phyloP scores from a whole-genome alignment of 2,888 invertebrate genomes.

The Phorcus lineatus region DNA sequence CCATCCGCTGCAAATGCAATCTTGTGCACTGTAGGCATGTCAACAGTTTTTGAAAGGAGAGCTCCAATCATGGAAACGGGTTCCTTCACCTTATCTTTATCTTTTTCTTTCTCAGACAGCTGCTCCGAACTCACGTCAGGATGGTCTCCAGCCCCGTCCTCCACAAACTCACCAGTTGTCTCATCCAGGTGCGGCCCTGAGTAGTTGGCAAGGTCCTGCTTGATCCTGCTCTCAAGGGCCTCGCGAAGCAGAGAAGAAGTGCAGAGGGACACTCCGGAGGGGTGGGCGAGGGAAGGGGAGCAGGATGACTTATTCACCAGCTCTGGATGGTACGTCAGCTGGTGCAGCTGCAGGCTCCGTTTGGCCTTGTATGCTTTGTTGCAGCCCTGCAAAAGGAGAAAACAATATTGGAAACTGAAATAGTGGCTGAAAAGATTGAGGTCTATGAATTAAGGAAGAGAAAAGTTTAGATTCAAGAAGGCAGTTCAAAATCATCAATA shows the following conservation, averaged over 20 bases:
- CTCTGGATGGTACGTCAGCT: constrained; percentile 51
- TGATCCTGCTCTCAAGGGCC: constrained; percentile 38
- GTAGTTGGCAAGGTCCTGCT: constrained; percentile 19
- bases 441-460: neutral
- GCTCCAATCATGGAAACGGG: constrained; percentile 16
- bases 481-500: neutral
- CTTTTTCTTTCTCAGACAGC: neutral
- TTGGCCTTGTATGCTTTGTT: constrained; percentile 71
- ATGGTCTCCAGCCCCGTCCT: neutral
- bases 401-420: too few relatives aligned
- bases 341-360: constrained; percentile 68
- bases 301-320: constrained; percentile 20
- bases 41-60: neutral
- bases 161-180: constrained; percentile 12
- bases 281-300: neutral
- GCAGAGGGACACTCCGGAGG: constrained; percentile 31
- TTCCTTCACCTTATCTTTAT: neutral
- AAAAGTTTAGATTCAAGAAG: neutral
- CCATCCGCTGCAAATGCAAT: neutral
- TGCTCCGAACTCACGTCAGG: neutral
- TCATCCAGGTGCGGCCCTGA: constrained; percentile 10
- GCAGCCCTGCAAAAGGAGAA: constrained; percentile 54
- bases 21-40: neutral
- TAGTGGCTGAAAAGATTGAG: neutral
- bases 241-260: constrained; percentile 40